These are phyloP conservation scores for Littorina saxatilis DNA, from an alignment of 1,140 invertebrate species.

Conservation along the genomic window DNA sequence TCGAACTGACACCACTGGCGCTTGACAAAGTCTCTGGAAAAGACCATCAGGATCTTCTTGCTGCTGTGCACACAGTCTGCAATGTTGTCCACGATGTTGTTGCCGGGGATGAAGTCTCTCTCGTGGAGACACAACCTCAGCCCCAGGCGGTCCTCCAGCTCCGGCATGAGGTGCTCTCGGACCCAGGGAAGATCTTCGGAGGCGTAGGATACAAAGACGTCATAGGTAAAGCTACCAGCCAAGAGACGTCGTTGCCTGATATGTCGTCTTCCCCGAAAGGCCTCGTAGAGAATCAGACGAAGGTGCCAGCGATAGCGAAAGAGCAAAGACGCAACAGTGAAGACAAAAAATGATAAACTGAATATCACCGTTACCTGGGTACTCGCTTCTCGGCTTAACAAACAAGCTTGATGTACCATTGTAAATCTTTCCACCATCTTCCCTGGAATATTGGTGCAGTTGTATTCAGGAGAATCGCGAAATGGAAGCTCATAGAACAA, in stretches of 20 bases:
- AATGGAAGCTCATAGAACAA: too few species aligned
- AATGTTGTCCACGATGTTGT: slow-evolving; percentile 58
- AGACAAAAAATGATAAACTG: slow-evolving; percentile 1
- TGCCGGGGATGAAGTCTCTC: slow-evolving; percentile 52
- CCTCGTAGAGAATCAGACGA: slow-evolving; percentile 23
- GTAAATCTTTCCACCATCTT: neutral
- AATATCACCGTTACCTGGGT: neutral
- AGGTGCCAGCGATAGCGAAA: slow-evolving; percentile 27
- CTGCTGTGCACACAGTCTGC: slow-evolving; percentile 54
- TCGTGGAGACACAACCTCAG: too few species aligned
- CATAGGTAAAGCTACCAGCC: slow-evolving; percentile 35
- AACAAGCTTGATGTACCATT: slow-evolving; percentile 22
- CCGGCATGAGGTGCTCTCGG: too few species aligned
- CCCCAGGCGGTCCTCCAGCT: too few species aligned
- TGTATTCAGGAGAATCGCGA: too few species aligned
- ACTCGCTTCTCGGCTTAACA: neutral
- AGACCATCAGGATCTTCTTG: too few species aligned
- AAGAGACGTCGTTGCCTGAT: neutral
- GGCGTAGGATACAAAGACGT: slow-evolving; percentile 53
- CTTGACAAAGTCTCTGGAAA: slow-evolving; percentile 53
- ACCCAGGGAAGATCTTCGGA: slow-evolving; percentile 57
- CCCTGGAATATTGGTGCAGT: neutral
- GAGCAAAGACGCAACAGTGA: neutral
- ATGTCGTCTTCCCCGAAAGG: neutral
- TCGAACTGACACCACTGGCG: slow-evolving; percentile 65